phyloP scores from a whole-genome alignment of 1,140 invertebrate genomes.

The Thaumatotibia leucotreta region DNA sequence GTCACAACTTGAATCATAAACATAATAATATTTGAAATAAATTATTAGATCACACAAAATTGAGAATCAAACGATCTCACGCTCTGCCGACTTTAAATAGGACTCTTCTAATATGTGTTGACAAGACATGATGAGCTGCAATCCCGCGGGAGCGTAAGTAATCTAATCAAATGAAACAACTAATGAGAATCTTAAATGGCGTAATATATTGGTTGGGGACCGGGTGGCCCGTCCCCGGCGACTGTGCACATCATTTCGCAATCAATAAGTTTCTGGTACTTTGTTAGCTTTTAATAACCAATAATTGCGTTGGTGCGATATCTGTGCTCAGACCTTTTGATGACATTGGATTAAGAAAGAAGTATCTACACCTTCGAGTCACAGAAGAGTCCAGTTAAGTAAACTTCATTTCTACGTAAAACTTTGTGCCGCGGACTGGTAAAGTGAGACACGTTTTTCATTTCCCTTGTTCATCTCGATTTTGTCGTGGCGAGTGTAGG shows the following conservation, averaged over 20 bases:
- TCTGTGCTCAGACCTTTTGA: background rate
- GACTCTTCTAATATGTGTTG: slow-evolving; percentile 42
- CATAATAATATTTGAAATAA: slow-evolving; percentile 6
- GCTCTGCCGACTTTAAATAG: slow-evolving; percentile 42
- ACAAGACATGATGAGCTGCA: slow-evolving; percentile 48
- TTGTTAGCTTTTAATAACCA: background rate
- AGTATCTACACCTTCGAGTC: no score
- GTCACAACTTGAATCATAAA: background rate
- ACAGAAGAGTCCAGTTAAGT: no score
- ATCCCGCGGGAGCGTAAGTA: slow-evolving; percentile 48
- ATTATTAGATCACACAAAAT: background rate
- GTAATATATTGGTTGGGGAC: slow-evolving; percentile 59
- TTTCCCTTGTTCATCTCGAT: no score
- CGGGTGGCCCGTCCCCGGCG: slow-evolving; percentile 22
- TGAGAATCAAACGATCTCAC: slow-evolving; percentile 23
- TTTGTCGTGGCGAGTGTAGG: no score
- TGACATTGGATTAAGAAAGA: background rate
- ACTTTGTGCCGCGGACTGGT: no score
- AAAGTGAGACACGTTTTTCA: no score
- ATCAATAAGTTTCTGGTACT: slow-evolving; percentile 9
- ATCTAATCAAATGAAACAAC: slow-evolving; percentile 63
- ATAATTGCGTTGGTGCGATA: background rate
- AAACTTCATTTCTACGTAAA: no score
- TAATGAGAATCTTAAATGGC: slow-evolving; percentile 66
- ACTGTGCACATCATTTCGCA: slow-evolving; percentile 17